Evolutionary conservation across 2,113 vertebrate species (phyloP).

Genomic region (Ictalurus furcatus): DNA sequence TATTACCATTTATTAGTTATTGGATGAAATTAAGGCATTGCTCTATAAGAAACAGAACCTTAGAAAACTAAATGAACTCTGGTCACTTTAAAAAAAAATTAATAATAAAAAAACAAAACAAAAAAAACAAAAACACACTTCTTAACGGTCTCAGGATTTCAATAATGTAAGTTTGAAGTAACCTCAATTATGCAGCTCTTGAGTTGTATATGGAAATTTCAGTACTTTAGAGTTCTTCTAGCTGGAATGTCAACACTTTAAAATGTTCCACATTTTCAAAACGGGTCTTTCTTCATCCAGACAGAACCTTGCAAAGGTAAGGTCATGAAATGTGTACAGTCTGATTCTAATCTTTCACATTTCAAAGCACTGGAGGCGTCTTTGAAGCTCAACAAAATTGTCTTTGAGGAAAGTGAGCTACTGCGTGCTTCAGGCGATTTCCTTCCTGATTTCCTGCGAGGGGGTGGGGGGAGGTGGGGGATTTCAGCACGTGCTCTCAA

Average conservation of each 20-base stretch:
- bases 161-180: background rate
- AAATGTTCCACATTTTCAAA: background rate
- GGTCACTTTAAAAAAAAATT: background rate
- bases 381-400: conserved; percentile 17
- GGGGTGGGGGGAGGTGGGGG: background rate
- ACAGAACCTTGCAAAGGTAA: background rate
- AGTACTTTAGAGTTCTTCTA: background rate
- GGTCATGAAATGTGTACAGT: background rate
- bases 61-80: background rate
- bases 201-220: background rate
- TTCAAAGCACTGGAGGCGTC: background rate
- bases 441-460: conserved; percentile 27
- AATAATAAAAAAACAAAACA: background rate
- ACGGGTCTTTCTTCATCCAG: background rate
- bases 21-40: background rate
- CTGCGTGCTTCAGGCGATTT: conserved; percentile 31
- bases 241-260: background rate
- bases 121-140: too few species aligned
- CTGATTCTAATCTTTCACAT: background rate
- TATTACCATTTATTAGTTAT: background rate
- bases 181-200: background rate
- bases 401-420: background rate
- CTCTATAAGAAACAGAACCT: background rate
- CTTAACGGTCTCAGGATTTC: background rate
- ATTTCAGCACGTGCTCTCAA: background rate